Conservation (phyloP, 2,888 invertebrate genomes). For the Megastigmus dorsalis region DNA sequence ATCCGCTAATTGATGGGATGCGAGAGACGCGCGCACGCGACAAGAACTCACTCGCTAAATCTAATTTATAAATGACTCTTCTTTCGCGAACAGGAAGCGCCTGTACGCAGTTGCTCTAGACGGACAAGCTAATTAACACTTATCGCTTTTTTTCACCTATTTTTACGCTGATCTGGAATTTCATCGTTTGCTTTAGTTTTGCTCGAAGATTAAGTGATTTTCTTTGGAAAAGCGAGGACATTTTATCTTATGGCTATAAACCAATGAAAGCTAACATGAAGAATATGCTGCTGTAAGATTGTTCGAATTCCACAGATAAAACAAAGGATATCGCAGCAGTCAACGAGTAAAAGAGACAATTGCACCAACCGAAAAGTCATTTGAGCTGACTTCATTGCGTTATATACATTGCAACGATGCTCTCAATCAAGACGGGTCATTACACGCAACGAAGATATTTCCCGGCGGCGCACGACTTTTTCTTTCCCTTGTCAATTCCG, state of each 20-base stretch:
- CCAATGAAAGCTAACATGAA: too few species aligned
- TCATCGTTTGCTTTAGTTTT: too few species aligned
- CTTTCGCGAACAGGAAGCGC: slow-evolving; percentile 20
- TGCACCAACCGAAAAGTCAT: neutral
- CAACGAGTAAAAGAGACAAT: slow-evolving; percentile 4
- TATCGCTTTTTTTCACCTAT: neutral
- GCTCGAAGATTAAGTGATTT: too few species aligned
- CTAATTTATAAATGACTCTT: slow-evolving; percentile 47
- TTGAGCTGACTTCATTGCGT: neutral
- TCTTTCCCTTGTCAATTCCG: slow-evolving; percentile 27
- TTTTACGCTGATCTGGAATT: too few species aligned
- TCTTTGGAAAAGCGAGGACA: too few species aligned
- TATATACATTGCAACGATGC: neutral
- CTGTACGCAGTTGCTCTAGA: too few species aligned
- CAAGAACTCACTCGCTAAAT: slow-evolving; percentile 44
- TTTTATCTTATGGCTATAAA: too few species aligned
- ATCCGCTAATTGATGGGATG: slow-evolving; percentile 52
- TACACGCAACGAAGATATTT: slow-evolving; percentile 31
- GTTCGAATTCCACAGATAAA: too few species aligned
- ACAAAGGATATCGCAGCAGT: too few species aligned
- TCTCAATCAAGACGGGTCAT: slow-evolving; percentile 17
- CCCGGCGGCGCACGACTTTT: slow-evolving; percentile 33
- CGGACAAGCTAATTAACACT: slow-evolving; percentile 31
- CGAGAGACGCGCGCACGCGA: neutral
- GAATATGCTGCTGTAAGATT: too few species aligned